Evolutionary conservation across 2,797 vertebrate species (phyloP).

Genomic region (Etheostoma perlongum): DNA sequence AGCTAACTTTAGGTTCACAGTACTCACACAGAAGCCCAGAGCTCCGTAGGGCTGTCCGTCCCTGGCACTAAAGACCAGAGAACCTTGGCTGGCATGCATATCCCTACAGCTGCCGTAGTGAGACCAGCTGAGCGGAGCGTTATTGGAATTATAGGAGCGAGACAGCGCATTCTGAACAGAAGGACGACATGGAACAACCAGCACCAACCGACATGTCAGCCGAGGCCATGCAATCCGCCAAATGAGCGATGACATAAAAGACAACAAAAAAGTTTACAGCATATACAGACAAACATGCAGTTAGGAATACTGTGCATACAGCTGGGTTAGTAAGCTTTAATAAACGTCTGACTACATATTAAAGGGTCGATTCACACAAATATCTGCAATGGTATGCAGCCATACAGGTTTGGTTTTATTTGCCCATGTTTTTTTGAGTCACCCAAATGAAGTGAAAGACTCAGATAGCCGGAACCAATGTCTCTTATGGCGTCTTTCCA

Average conservation of each 20-base stretch:
- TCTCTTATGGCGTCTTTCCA: neutral
- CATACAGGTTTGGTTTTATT: conserved; percentile 4
- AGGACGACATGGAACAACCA: conserved; percentile 66
- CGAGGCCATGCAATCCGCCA: conserved; percentile 71
- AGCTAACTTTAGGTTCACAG: conserved; percentile 60
- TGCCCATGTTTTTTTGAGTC: neutral
- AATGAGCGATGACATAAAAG: conserved; percentile 47
- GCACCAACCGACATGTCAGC: conserved; percentile 58
- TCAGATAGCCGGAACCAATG: neutral
- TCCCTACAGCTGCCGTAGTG: conserved; percentile 96
- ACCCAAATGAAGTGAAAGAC: neutral
- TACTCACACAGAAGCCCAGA: conserved; percentile 94
- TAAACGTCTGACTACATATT: neutral
- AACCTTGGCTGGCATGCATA: conserved; percentile 96
- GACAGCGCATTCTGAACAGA: conserved; percentile 96
- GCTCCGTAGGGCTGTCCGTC: conserved; percentile 92
- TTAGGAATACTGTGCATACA: conserved; percentile 75
- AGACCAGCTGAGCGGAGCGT: conserved; percentile 91
- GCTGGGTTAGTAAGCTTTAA: conserved; percentile 58
- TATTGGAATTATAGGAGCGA: conserved; percentile 97
- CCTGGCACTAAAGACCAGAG: conserved; percentile 92
- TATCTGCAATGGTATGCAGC: neutral
- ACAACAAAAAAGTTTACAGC: conserved; percentile 55
- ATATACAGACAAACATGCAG: conserved; percentile 66
- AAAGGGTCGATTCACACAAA: conserved; percentile 7